Evolutionary conservation across 2,797 vertebrate genomes (phyloP).

Genomic region (Rhynchotus rufescens): DNA sequence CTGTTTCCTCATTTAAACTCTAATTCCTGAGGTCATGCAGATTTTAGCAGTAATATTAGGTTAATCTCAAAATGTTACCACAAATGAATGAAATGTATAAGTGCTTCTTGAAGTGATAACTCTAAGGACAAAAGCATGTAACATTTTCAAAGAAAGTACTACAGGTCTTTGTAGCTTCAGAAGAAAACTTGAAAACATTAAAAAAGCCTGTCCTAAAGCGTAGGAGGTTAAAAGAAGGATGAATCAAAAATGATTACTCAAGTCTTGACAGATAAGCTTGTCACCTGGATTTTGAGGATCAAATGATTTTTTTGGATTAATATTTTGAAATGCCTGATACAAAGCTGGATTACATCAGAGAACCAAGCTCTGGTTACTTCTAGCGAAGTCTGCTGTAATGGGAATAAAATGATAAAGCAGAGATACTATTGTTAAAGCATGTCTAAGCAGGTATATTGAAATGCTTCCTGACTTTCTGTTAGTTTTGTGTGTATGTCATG

Average conservation of each 20-base stretch:
- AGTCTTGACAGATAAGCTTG: slow-evolving; percentile 14
- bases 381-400: neutral
- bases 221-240: neutral
- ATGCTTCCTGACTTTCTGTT: neutral
- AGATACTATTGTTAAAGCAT: neutral
- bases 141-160: neutral
- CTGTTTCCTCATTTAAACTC: neutral
- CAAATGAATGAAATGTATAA: neutral
- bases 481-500: neutral
- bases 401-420: neutral
- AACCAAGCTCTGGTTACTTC: slow-evolving; percentile 25
- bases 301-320: slow-evolving; percentile 22
- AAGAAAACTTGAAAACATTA: neutral
- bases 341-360: slow-evolving; percentile 57
- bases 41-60: neutral
- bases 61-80: neutral
- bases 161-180: neutral
- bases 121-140: neutral
- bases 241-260: neutral
- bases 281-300: slow-evolving; percentile 48
- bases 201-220: neutral
- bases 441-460: neutral
- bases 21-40: neutral
- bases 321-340: neutral
- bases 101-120: neutral